A percentile compares a stretch with the other conserved stretches of the same genome.
Conservation (phyloP, 1,140 invertebrate species). For the Magallana ariakensis region DNA sequence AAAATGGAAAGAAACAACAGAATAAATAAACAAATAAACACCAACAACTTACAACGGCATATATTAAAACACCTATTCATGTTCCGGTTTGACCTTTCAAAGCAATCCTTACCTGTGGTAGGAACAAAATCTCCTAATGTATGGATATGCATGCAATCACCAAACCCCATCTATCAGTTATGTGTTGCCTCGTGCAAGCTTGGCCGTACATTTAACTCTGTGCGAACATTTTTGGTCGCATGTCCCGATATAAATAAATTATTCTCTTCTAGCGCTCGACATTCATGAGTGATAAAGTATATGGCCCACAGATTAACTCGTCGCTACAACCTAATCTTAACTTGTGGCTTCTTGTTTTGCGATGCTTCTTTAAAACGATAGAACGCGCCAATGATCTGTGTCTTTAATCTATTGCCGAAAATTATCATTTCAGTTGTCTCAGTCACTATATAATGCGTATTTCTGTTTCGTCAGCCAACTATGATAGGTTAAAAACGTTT, state of each 20-base stretch:
- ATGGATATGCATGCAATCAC: constrained; percentile 36
- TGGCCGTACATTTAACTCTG: constrained; percentile 31
- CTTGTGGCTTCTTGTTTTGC: constrained; percentile 30
- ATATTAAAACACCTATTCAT: not conserved
- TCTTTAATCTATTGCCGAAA: too few relatives aligned
- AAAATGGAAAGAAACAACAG: not conserved
- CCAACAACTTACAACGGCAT: not conserved
- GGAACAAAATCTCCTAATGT: not conserved
- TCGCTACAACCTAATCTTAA: constrained; percentile 6
- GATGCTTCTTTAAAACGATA: not conserved
- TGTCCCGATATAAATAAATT: constrained; percentile 35
- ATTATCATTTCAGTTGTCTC: too few relatives aligned
- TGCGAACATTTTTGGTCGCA: constrained; percentile 33
- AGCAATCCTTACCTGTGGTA: constrained; percentile 8
- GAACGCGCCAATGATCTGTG: too few relatives aligned
- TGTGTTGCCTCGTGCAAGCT: constrained; percentile 17
- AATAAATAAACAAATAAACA: not conserved
- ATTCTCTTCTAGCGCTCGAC: constrained; percentile 7
- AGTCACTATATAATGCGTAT: too few relatives aligned
- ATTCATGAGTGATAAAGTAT: constrained; percentile 29
- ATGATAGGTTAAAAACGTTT: too few relatives aligned
- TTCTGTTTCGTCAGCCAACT: too few relatives aligned
- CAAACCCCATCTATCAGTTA: constrained; percentile 25
- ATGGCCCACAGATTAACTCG: not conserved
- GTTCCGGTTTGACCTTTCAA: not conserved